A percentile compares a stretch with the other conserved stretches of the same genome.
These are phyloP conservation scores for Leucoptera coffeella DNA, from an alignment of 2,888 invertebrate species.

Conservation along the genomic window DNA sequence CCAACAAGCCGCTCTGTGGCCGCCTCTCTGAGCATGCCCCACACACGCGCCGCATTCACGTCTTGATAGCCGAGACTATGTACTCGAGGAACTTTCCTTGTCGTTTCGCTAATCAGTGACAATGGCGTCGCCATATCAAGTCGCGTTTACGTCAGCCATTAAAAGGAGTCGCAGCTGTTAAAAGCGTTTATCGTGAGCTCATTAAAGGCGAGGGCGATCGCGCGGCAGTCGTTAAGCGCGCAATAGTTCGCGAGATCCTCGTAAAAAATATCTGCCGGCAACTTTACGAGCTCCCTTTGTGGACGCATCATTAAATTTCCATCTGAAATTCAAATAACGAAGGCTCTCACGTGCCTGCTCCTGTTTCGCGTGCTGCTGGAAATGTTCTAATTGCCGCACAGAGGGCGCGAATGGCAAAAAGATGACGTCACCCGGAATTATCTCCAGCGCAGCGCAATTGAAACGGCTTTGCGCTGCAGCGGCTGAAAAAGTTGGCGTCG, in stretches of 20 bases:
- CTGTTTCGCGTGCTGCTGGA: constrained; percentile 21
- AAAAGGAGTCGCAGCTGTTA: constrained; percentile 52
- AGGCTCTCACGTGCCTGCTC: constrained; percentile 36
- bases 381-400: constrained; percentile 53
- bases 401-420: constrained; percentile 49
- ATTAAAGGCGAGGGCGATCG: constrained; percentile 52
- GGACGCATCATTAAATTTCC: constrained; percentile 54
- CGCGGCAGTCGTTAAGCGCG: constrained; percentile 53
- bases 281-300: constrained; percentile 53
- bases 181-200: constrained; percentile 52
- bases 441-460: constrained; percentile 54
- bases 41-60: no score
- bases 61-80: no score
- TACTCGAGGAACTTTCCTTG: no score
- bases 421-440: constrained; percentile 53
- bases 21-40: constrained; percentile 9
- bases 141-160: constrained; percentile 46
- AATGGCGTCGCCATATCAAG: no score
- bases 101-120: no score
- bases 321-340: constrained; percentile 52
- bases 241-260: constrained; percentile 55
- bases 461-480: constrained; percentile 53
- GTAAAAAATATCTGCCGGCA: constrained; percentile 52
- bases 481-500: constrained; percentile 55
- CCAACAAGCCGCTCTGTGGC: not conserved